Evolutionary conservation across 1,140 invertebrate genomes (phyloP), one percentile per base, ranked within the genome.

Genomic region (Babylonia areolata): DNA sequence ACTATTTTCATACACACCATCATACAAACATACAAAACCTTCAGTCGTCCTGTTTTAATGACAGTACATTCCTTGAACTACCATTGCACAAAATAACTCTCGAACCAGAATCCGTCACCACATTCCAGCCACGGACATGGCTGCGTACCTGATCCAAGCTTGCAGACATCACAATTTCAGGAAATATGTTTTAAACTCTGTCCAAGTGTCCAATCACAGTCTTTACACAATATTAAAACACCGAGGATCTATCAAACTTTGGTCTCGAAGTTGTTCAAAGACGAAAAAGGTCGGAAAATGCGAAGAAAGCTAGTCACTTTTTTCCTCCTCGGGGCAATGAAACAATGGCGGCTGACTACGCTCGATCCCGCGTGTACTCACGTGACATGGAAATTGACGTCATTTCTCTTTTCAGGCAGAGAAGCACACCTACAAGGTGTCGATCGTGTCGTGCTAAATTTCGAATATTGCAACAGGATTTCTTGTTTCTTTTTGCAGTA

Each of bases 71-170:
- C 23, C 58, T 35, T 58, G 28, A 51, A n/a, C 51, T 85, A 78
- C 81, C 78, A 39, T 54, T 46, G 33, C 46, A 79, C n/a, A 81
- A 42, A 40, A 75, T 54, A 20, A 75, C 37, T 39, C 75, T 40
- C 15, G 58, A 73, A 82, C n/a, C 73, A 73, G 64, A 71, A 81
- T 82, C 75, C 86, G 82, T 79, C 82, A 33, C 86, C 81, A 82
- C 82, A 87, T 82, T 88, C 84, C 54, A 78, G 51, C 31, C 58
- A 64, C 79, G 85, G 87, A 84, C 89, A 90, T 90, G 89, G 86
- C 87, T 85, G 75, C 85, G 80, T 90, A 93, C 92, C 92, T 93
- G 92, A 91, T 93, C 92, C 83, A 93, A 90, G 91, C 92, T 93
- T 87, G 92, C 91, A 90, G 92, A 93, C 92, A 93, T 93, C 89